These are phyloP conservation scores for Phocides pigmalion DNA, from an alignment of 1,140 invertebrate genomes.

Conservation along the genomic window DNA sequence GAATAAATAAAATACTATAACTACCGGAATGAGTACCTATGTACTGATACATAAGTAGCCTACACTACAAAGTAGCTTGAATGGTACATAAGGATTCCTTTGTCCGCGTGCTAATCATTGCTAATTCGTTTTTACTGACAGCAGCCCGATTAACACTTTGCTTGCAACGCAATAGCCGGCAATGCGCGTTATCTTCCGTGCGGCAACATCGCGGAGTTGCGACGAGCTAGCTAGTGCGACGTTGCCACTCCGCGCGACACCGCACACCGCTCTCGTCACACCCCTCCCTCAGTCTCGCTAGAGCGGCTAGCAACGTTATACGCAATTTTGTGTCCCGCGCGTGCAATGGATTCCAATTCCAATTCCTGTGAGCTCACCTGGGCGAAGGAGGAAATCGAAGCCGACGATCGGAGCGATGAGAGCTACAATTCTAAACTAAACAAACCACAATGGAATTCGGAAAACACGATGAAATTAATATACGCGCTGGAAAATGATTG, in stretches of 20 bases:
- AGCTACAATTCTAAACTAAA: constrained; percentile 28
- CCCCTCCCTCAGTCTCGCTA: constrained; percentile 74
- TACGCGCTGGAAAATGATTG: constrained; percentile 65
- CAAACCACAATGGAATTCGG: constrained; percentile 57
- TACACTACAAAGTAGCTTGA: not conserved
- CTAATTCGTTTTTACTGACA: constrained; percentile 45
- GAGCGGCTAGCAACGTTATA: constrained; percentile 58
- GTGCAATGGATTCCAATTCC: constrained; percentile 64
- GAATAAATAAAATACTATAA: no score
- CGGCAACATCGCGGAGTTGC: constrained; percentile 50
- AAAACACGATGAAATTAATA: constrained; percentile 68
- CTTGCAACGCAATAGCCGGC: constrained; percentile 47
- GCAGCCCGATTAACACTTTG: constrained; percentile 45
- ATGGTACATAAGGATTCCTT: constrained; percentile 13
- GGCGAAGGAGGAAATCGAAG: constrained; percentile 62
- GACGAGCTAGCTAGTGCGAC: constrained; percentile 42
- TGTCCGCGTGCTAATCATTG: constrained; percentile 42
- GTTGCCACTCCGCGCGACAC: constrained; percentile 65
- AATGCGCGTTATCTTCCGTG: constrained; percentile 38
- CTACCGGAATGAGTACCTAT: no score
- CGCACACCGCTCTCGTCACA: constrained; percentile 66
- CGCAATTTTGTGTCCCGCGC: constrained; percentile 24
- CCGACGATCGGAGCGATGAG: constrained; percentile 45
- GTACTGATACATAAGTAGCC: no score
- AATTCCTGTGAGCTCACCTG: constrained; percentile 59